Conservation (phyloP, 2,113 vertebrate species). For the Hemibagrus wyckioides region DNA sequence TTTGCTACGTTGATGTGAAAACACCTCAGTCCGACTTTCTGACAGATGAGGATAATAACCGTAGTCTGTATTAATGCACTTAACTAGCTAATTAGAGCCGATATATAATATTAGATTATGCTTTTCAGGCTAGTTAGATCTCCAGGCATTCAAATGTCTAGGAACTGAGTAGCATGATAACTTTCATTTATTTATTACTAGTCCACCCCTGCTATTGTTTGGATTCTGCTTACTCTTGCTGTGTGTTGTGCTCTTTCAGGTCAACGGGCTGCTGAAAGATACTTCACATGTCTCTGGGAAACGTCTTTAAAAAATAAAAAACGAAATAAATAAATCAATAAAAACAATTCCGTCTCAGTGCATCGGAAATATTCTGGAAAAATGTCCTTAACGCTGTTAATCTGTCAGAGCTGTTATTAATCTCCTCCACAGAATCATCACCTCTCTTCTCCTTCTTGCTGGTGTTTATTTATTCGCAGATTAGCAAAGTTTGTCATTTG, state of each 20-base stretch:
- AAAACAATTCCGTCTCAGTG: neutral
- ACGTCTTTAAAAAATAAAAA: too few species aligned
- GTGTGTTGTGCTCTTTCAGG: neutral
- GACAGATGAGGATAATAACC: neutral
- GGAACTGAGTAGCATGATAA: neutral
- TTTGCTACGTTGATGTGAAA: neutral
- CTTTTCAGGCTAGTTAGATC: neutral
- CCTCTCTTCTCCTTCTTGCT: neutral
- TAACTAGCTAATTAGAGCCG: neutral
- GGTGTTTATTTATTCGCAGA: constrained; percentile 2
- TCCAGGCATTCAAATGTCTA: too few species aligned
- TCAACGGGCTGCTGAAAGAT: neutral
- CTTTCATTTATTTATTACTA: neutral
- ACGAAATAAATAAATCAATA: too few species aligned
- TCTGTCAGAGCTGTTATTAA: constrained; percentile 5
- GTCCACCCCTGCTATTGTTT: neutral
- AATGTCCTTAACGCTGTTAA: neutral
- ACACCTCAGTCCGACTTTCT: too few species aligned
- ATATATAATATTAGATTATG: neutral
- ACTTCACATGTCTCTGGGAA: neutral
- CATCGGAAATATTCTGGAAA: constrained; percentile 10
- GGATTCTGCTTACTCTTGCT: neutral
- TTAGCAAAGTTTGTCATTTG: neutral
- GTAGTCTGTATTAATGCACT: neutral
- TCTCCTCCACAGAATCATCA: neutral